Evolutionary conservation across 1,140 invertebrate species (phyloP), one percentile per base, ranked within the genome.

Genomic region (Zeugodacus cucurbitae): DNA sequence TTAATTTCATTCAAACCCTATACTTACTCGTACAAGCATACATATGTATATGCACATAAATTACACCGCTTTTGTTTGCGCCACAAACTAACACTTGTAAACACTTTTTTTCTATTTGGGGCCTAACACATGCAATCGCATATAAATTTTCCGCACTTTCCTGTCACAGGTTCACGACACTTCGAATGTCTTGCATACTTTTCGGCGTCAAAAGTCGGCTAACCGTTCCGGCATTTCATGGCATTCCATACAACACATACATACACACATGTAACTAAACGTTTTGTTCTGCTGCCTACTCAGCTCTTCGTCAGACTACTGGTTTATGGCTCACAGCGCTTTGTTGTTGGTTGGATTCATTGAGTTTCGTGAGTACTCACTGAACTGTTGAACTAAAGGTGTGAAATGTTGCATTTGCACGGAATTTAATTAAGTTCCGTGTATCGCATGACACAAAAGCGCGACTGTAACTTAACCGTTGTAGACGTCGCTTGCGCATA

Each of bases 351-450:
- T n/a, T n/a, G n/a, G 3, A 22, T 48, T 82, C 74, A 48, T 48
- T 82, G 37, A 48, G 44, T 82, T 48, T 54, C 74, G n/a, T 82
- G 41, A 44, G 41, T 22, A 54, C 44, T 48, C 41, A 82, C 20
- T 82, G 41, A 82, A 48, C 26, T 82, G 74, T 82, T 82, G 74
- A 82, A 82, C 74, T 29, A 10, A 48, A 48, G 74, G 74, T 82
- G 74, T 82, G 74, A 82, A 82, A 82, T 48, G 37, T 62, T 82
- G 8, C 37, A 48, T n/a, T 82, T 54, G 41, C 41, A n/a, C 22
- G 74, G 74, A 48, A 82, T 48, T 82, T 82, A 82, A 82, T 82
- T 82, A 82, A 82, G 74, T 82, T 82, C 22, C 74, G 41, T 26
- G 37, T 82, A 48, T 82, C 41, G n/a, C 37, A 82, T 26, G 74